phyloP scores from a whole-genome alignment of 1,140 invertebrate genomes.

The Habropoda laboriosa region DNA sequence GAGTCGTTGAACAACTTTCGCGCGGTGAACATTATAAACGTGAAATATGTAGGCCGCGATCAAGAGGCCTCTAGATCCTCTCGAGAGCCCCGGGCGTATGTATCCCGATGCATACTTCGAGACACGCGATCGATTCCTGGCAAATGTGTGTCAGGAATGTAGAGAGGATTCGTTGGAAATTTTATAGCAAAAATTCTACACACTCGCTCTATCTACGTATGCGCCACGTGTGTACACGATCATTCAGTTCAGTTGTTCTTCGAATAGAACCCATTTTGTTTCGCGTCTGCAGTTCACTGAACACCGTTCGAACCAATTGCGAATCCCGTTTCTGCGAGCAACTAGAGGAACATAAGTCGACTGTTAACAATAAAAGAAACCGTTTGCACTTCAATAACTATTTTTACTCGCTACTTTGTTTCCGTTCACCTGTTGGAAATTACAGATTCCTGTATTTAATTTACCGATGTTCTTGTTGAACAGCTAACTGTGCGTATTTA shows the following conservation, averaged over 20 bases:
- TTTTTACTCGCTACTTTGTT: too few relatives aligned
- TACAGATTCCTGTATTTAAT: too few relatives aligned
- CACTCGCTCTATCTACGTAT: too few relatives aligned
- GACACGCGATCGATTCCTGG: conserved; percentile 20
- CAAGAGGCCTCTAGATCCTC: conserved; percentile 23
- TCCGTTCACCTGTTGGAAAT: too few relatives aligned
- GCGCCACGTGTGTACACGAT: too few relatives aligned
- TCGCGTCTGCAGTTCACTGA: not conserved
- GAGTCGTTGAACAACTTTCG: conserved; percentile 59
- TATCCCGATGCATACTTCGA: not conserved
- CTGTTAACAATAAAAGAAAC: too few relatives aligned
- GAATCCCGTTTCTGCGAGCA: not conserved
- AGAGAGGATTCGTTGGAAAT: not conserved
- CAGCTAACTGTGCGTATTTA: too few relatives aligned
- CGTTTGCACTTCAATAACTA: too few relatives aligned
- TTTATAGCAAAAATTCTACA: not conserved
- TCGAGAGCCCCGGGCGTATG: conserved; percentile 15
- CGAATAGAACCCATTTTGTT: not conserved
- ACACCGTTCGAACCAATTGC: not conserved
- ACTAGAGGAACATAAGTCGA: too few relatives aligned
- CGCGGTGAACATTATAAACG: conserved; percentile 15
- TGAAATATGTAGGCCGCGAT: conserved; percentile 53
- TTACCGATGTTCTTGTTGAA: too few relatives aligned
- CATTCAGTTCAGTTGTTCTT: not conserved
- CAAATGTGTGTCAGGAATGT: conserved; percentile 30